phyloP scores from a whole-genome alignment of 2,888 invertebrate species.

The Clivina fossor region DNA sequence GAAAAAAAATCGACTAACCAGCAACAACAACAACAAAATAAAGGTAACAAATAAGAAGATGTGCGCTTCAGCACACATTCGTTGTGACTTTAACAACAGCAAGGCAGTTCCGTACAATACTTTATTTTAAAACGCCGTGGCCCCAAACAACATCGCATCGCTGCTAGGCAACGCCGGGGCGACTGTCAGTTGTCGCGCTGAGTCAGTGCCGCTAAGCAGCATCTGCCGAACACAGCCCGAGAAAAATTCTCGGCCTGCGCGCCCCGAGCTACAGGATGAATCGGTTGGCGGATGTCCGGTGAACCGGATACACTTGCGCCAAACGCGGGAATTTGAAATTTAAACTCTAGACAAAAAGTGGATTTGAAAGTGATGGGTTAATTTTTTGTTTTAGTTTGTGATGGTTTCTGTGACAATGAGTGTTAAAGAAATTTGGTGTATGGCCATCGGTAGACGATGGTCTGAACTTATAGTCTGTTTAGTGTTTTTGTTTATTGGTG shows the following conservation, averaged over 20 bases:
- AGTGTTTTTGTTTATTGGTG: slow-evolving; percentile 19
- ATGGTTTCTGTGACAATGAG: slow-evolving; percentile 12
- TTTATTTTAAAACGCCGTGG: slow-evolving; percentile 13
- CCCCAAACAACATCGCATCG: slow-evolving; percentile 2
- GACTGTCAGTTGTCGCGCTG: too few relatives aligned
- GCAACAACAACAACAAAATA: too few relatives aligned
- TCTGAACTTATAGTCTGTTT: slow-evolving; percentile 16
- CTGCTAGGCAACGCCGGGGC: slow-evolving; percentile 8
- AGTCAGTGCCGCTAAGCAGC: slow-evolving; percentile 22
- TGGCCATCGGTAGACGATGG: background rate
- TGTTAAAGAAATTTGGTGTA: background rate
- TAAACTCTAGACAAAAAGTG: background rate
- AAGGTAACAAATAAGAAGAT: too few relatives aligned
- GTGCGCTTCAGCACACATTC: too few relatives aligned
- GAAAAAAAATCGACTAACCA: too few relatives aligned
- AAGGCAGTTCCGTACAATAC: slow-evolving; percentile 23
- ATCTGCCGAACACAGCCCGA: slow-evolving; percentile 24
- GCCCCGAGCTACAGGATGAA: slow-evolving; percentile 6
- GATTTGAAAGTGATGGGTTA: background rate
- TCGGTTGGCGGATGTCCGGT: slow-evolving; percentile 13
- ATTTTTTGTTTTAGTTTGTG: background rate
- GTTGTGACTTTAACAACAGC: too few relatives aligned
- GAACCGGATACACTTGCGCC: background rate
- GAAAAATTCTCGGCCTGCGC: too few relatives aligned
- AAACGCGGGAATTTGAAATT: too few relatives aligned